Evolutionary conservation across 1,140 invertebrate species (phyloP).

Genomic region (Temnothorax longispinosus): DNA sequence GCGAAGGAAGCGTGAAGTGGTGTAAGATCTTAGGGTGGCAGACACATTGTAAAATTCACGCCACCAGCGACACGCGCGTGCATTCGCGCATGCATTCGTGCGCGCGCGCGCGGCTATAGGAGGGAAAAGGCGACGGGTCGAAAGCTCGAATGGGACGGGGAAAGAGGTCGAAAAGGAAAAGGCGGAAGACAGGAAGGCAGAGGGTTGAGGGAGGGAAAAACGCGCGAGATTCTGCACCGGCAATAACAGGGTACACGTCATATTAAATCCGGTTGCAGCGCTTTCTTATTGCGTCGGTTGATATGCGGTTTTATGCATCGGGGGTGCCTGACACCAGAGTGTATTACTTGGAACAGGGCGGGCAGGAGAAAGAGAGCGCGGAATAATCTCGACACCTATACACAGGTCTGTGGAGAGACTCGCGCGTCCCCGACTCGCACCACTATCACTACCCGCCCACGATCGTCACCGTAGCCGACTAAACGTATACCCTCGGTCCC

Average conservation of each 20-base stretch:
- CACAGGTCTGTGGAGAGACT: neutral
- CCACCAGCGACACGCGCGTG: neutral
- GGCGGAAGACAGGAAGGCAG: neutral
- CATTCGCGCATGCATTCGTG: neutral
- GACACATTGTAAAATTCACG: conserved; percentile 52
- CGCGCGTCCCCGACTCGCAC: neutral
- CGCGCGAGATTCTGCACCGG: conserved; percentile 59
- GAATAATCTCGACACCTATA: conserved; percentile 64
- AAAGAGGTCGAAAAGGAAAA: neutral
- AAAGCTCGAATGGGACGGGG: neutral
- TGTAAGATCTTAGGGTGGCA: neutral
- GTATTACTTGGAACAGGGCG: conserved; percentile 65
- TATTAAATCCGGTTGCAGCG: conserved; percentile 75
- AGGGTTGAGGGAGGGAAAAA: conserved; percentile 38
- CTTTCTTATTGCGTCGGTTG: conserved; percentile 75
- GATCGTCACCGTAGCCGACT: conserved; percentile 11
- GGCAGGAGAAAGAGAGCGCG: neutral
- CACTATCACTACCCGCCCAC: neutral
- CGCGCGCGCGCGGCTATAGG: neutral
- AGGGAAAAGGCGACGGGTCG: conserved; percentile 16
- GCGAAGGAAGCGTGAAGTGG: neutral
- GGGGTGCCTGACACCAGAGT: conserved; percentile 52
- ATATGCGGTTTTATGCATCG: conserved; percentile 66
- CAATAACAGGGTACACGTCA: conserved; percentile 77
- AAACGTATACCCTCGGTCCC: neutral